Conservation (phyloP, 2,113 vertebrate species). For the Labeo rohita region DNA sequence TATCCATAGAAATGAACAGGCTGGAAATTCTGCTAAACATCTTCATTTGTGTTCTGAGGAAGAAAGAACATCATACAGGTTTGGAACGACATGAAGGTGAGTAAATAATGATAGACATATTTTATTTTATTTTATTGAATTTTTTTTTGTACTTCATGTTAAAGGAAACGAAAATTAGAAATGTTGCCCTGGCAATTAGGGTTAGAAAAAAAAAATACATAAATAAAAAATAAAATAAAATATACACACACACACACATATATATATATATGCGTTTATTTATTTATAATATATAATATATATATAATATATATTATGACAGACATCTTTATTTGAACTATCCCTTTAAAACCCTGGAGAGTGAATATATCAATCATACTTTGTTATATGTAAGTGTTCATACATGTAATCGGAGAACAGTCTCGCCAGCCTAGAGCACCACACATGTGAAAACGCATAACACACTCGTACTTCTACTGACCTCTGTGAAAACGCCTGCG, state of each 20-base stretch:
- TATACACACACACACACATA: too few species aligned
- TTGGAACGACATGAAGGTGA: neutral
- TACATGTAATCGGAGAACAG: neutral
- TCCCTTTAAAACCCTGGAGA: neutral
- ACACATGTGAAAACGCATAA: constrained; percentile 37
- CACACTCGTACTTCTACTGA: constrained; percentile 72
- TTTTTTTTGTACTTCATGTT: too few species aligned
- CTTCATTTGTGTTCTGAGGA: neutral
- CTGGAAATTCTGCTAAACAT: neutral
- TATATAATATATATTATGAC: neutral
- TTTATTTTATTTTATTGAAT: neutral
- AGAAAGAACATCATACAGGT: neutral
- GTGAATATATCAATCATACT: neutral
- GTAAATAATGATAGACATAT: neutral
- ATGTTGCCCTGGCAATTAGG: too few species aligned
- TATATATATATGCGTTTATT: too few species aligned
- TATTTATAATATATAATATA: too few species aligned
- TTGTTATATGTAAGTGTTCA: neutral
- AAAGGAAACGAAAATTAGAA: too few species aligned
- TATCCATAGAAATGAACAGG: too few species aligned
- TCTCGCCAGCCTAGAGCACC: neutral
- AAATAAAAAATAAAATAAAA: too few species aligned
- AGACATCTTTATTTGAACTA: neutral
- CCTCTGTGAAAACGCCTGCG: constrained; percentile 92
- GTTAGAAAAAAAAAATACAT: too few species aligned